Conservation (phyloP, 1,140 invertebrate genomes). For the Caligus rogercresseyi region DNA sequence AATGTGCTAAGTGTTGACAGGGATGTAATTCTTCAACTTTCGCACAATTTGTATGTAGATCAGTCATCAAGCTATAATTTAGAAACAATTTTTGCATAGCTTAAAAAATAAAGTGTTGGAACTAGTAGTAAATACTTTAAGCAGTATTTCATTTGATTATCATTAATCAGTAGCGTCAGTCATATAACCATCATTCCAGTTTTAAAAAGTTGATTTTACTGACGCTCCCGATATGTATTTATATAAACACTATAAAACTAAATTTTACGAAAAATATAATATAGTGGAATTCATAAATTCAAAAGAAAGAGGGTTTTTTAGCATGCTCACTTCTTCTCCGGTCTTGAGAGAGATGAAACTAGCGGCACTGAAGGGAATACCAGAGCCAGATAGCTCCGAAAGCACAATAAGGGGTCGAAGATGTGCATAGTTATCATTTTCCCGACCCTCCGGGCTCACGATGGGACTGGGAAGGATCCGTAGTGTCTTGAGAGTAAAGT, state of each 20-base stretch:
- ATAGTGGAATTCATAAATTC: not conserved
- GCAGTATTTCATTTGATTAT: no score
- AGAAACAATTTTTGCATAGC: no score
- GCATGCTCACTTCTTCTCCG: constrained; percentile 55
- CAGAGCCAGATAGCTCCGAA: constrained; percentile 36
- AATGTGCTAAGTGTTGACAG: no score
- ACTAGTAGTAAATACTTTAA: no score
- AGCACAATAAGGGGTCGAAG: constrained; percentile 19
- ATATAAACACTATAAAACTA: constrained; percentile 10
- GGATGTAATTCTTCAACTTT: no score
- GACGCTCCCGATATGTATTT: constrained; percentile 18
- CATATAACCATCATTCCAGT: no score
- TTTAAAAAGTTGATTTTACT: no score
- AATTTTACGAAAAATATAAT: not conserved
- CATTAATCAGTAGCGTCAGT: no score
- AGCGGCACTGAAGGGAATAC: constrained; percentile 62
- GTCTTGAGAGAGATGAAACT: constrained; percentile 74
- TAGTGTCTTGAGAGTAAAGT: constrained; percentile 49
- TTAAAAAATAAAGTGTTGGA: no score
- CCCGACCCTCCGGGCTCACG: not conserved
- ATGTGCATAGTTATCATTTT: constrained; percentile 19
- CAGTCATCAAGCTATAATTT: no score
- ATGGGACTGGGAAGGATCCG: constrained; percentile 2
- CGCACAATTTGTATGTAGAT: no score
- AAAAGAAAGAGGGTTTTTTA: not conserved